These are phyloP conservation scores for Novumbra hubbsi DNA, from an alignment of 2,797 vertebrate genomes.

Conservation along the genomic window DNA sequence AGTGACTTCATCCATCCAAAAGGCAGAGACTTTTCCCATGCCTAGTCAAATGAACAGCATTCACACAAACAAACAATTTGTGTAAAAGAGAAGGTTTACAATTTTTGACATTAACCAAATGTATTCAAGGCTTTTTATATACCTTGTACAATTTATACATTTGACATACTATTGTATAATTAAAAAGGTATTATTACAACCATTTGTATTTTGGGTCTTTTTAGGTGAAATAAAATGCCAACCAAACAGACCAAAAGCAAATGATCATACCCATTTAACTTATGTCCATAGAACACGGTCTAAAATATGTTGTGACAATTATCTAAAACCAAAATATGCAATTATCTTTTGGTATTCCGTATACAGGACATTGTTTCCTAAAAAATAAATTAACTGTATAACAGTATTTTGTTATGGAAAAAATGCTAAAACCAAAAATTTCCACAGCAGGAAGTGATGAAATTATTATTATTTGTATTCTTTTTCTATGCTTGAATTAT, in stretches of 20 bases:
- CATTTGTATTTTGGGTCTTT: slow-evolving; percentile 62
- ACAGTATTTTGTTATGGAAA: slow-evolving; percentile 88
- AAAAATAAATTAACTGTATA: slow-evolving; percentile 88
- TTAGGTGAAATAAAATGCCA: slow-evolving; percentile 78
- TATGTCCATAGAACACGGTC: slow-evolving; percentile 83
- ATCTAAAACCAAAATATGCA: slow-evolving; percentile 61
- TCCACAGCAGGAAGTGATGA: slow-evolving; percentile 51
- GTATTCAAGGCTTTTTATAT: slow-evolving; percentile 76
- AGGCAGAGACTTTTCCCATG: slow-evolving; percentile 33
- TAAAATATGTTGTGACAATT: slow-evolving; percentile 80
- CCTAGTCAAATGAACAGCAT: slow-evolving; percentile 19
- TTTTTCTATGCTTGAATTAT: slow-evolving; percentile 39
- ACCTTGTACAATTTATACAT: slow-evolving; percentile 94
- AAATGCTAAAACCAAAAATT: slow-evolving; percentile 63
- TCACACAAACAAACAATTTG: slow-evolving; percentile 27
- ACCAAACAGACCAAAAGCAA: slow-evolving; percentile 37
- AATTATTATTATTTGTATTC: slow-evolving; percentile 29
- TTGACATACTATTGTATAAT: slow-evolving; percentile 93
- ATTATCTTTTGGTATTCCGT: slow-evolving; percentile 86
- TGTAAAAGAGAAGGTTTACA: slow-evolving; percentile 60
- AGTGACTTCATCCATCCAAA: slow-evolving; percentile 34
- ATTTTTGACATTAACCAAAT: slow-evolving; percentile 73
- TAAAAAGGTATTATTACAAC: slow-evolving; percentile 74
- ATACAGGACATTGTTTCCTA: slow-evolving; percentile 87
- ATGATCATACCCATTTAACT: slow-evolving; percentile 35